Conservation (phyloP, 2,113 vertebrate genomes). For the Xiphorhynchus elegans region DNA sequence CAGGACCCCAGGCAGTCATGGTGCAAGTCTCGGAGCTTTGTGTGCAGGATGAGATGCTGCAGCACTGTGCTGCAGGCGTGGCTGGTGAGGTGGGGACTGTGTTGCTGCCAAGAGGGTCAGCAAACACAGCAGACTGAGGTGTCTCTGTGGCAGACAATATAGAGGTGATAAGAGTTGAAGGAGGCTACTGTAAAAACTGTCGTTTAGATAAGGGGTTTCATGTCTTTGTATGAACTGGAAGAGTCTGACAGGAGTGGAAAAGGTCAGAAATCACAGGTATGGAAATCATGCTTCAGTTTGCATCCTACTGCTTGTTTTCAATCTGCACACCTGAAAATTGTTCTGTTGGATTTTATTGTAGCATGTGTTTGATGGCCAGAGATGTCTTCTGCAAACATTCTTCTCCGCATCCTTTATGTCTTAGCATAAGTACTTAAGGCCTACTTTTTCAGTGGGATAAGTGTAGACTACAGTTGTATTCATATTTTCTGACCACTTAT, state of each 20-base stretch:
- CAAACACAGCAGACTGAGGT: not conserved
- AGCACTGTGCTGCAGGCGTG: fast-evolving
- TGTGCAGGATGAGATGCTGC: not conserved
- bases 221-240: not conserved
- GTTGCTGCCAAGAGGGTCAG: fast-evolving
- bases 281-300: not conserved
- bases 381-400: not conserved
- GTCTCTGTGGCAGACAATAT: fast-evolving
- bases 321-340: not conserved
- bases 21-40: fast-evolving
- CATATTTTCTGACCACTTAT: not conserved
- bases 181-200: not conserved
- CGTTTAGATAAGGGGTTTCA: not conserved
- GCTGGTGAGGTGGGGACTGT: not conserved
- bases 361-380: not conserved
- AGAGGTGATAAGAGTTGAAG: not conserved
- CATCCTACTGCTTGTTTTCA: not conserved
- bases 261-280: not conserved
- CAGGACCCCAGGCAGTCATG: not conserved
- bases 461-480: not conserved
- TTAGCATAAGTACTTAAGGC: not conserved
- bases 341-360: not conserved
- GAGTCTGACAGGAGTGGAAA: not conserved
- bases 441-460: not conserved
- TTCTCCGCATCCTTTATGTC: not conserved